Evolutionary conservation across 2,888 invertebrate species (phyloP).

Genomic region (Syrista parreyssii): DNA sequence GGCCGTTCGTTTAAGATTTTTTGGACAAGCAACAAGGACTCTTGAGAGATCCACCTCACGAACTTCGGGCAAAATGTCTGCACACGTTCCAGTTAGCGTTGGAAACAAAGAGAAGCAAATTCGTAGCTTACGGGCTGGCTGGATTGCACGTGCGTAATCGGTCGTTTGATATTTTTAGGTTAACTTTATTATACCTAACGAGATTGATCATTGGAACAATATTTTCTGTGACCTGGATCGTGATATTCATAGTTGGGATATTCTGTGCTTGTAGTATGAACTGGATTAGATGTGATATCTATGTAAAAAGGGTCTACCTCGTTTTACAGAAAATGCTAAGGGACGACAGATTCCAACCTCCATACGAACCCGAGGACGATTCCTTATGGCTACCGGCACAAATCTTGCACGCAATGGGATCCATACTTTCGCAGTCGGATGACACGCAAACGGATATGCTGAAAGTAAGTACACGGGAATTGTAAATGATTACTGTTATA

Average conservation of each 20-base stretch:
- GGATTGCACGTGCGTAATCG: slow-evolving; percentile 85
- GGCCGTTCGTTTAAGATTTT: slow-evolving; percentile 72
- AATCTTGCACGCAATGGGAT: slow-evolving; percentile 85
- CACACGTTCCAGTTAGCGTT: slow-evolving; percentile 87
- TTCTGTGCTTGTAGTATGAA: neutral
- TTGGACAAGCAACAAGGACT: slow-evolving; percentile 84
- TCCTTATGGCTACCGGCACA: slow-evolving; percentile 94
- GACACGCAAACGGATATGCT: slow-evolving; percentile 83
- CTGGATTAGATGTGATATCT: neutral
- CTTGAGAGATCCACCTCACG: slow-evolving; percentile 82
- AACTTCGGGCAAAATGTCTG: slow-evolving; percentile 86
- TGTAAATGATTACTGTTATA: neutral
- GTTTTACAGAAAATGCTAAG: slow-evolving; percentile 82
- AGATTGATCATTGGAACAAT: neutral
- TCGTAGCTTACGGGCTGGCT: slow-evolving; percentile 84
- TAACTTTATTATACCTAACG: neutral
- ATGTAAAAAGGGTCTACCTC: slow-evolving; percentile 6
- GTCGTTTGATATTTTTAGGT: neutral
- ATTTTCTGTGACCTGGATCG: neutral
- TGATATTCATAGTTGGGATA: neutral
- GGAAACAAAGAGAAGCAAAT: slow-evolving; percentile 87
- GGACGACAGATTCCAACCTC: slow-evolving; percentile 92
- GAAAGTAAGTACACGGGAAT: slow-evolving; percentile 69
- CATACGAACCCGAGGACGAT: slow-evolving; percentile 91
- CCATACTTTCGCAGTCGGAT: slow-evolving; percentile 82